Evolutionary conservation across 2,113 vertebrate species (phyloP).

Genomic region (Hemibagrus wyckioides): DNA sequence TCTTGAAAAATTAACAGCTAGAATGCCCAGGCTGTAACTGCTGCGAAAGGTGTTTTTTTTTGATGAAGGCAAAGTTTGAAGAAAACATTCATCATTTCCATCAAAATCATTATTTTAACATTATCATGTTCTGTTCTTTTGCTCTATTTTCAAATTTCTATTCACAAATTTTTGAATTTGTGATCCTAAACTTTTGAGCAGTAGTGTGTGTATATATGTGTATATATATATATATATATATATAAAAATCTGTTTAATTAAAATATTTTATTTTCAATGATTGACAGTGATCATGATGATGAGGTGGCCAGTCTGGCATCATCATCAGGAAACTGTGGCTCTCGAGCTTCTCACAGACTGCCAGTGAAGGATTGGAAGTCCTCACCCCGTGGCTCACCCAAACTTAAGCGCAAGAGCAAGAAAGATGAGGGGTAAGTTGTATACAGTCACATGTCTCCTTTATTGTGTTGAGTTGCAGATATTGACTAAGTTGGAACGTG

Average conservation of each 20-base stretch:
- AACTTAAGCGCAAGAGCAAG: conserved; percentile 87
- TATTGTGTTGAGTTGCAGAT: not conserved
- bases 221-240: too few species aligned
- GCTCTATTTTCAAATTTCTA: too few species aligned
- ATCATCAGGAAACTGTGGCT: conserved; percentile 81
- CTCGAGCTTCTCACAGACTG: conserved; percentile 83
- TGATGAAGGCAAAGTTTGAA: too few species aligned
- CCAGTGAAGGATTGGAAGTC: conserved; percentile 95
- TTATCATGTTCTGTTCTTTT: too few species aligned
- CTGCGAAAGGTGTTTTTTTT: too few species aligned
- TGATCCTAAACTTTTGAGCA: too few species aligned
- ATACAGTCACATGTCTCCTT: not conserved
- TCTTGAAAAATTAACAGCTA: too few species aligned
- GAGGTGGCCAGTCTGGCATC: conserved; percentile 89
- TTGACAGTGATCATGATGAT: conserved; percentile 89
- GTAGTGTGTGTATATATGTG: too few species aligned
- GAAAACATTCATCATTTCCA: too few species aligned
- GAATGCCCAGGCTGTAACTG: too few species aligned
- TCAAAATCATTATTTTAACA: too few species aligned
- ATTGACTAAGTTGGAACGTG: not conserved
- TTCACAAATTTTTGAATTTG: too few species aligned
- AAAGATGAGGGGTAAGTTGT: conserved; percentile 84
- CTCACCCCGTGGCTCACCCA: conserved; percentile 89
- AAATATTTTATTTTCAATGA: not conserved
- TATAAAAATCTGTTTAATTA: not conserved